Evolutionary conservation across 2,797 vertebrate species (phyloP).

Genomic region (Anas georgica): DNA sequence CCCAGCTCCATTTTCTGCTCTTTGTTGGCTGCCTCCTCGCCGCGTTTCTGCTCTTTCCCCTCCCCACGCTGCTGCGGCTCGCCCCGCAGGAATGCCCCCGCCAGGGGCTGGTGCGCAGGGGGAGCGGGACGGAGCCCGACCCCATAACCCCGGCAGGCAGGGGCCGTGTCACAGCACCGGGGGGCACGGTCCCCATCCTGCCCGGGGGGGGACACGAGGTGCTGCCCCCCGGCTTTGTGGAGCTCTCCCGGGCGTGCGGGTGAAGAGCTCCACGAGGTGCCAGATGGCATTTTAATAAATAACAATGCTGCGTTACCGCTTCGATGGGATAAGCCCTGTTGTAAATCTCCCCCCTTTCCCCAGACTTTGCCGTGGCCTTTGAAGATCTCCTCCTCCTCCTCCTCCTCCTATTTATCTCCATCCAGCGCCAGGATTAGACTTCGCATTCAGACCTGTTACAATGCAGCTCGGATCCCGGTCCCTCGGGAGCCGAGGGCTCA

Average conservation of each 20-base stretch:
- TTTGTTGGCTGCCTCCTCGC: background rate
- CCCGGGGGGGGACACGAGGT: background rate
- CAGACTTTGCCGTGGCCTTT: slow-evolving; percentile 65
- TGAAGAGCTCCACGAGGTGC: background rate
- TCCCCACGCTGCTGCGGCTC: background rate
- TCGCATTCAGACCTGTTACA: slow-evolving; percentile 54
- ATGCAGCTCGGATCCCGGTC: slow-evolving; percentile 30
- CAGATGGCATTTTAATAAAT: slow-evolving; percentile 69
- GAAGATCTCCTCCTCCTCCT: slow-evolving; percentile 51
- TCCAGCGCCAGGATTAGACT: slow-evolving; percentile 68
- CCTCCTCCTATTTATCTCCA: slow-evolving; percentile 75
- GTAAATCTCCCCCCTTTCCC: slow-evolving; percentile 67
- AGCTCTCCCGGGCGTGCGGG: accelerated
- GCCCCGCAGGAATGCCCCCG: too few species aligned
- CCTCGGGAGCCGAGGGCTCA: slow-evolving; percentile 11
- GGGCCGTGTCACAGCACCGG: background rate
- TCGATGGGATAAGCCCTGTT: slow-evolving; percentile 67
- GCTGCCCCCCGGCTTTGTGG: background rate
- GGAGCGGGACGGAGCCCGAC: background rate
- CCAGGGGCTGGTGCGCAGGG: background rate
- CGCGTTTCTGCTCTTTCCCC: background rate
- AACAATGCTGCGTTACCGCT: slow-evolving; percentile 66
- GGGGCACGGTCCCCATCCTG: too few species aligned
- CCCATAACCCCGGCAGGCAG: background rate
- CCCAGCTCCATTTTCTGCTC: slow-evolving; percentile 33